Conservation (phyloP, 2,888 invertebrate genomes). For the Tipula unca region DNA sequence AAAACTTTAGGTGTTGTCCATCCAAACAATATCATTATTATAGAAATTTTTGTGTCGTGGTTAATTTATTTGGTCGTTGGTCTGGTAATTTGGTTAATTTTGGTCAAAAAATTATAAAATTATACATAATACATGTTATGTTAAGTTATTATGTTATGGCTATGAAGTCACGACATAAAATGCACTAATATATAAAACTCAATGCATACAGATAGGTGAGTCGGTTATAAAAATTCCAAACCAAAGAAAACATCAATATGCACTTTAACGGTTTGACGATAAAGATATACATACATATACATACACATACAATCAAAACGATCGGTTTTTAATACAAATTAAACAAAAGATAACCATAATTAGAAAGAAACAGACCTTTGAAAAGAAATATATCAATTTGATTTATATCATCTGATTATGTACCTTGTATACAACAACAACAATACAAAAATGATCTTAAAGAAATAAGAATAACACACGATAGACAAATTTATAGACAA, state of each 20-base stretch:
- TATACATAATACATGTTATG: not conserved
- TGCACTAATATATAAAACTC: not conserved
- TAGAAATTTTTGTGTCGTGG: not conserved
- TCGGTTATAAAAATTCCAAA: not conserved
- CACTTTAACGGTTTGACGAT: not conserved
- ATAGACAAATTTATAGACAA: not conserved
- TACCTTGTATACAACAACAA: not conserved
- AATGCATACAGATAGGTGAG: not conserved
- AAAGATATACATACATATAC: not conserved
- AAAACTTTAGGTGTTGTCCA: not conserved
- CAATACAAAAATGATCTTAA: not conserved
- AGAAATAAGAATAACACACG: not conserved
- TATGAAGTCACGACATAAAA: not conserved
- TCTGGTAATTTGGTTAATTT: not conserved
- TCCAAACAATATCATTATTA: not conserved
- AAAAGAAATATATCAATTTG: not conserved
- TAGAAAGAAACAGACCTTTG: not conserved
- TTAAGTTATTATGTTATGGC: not conserved
- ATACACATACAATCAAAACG: not conserved
- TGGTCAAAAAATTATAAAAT: not conserved
- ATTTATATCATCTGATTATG: not conserved
- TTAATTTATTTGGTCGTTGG: not conserved
- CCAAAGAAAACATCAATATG: not conserved
- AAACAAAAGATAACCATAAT: conserved; percentile 8
- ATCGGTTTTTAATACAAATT: conserved; percentile 4